Evolutionary conservation across 2,888 invertebrate species (phyloP).

Genomic region (Embidobia sp.): DNA sequence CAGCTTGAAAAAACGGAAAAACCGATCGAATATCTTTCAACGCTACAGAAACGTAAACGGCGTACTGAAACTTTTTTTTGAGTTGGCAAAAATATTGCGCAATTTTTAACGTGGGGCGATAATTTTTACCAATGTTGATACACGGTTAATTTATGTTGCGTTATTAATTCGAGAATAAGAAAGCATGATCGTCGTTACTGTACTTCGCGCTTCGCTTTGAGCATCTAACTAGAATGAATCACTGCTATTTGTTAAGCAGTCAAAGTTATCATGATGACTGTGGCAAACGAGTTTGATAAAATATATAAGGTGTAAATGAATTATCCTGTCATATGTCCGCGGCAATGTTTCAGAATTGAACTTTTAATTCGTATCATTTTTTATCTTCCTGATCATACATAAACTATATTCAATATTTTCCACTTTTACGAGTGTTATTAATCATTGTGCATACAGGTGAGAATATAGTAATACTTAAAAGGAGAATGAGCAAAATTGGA

Average conservation of each 20-base stretch:
- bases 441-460: no score
- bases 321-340: conserved; percentile 68
- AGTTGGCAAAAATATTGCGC: conserved; percentile 8
- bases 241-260: conserved; percentile 75
- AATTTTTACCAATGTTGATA: conserved; percentile 34
- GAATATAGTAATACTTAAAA: no score
- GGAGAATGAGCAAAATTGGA: no score
- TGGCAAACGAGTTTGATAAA: conserved; percentile 78
- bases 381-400: conserved; percentile 16
- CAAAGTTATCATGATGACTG: conserved; percentile 56
- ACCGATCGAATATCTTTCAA: no score
- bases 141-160: conserved; percentile 13
- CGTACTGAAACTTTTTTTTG: not conserved
- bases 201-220: conserved; percentile 30
- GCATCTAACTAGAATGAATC: conserved; percentile 79
- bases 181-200: conserved; percentile 23
- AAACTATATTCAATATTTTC: no score
- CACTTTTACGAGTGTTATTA: not conserved
- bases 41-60: not conserved
- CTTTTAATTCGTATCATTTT: conserved; percentile 53
- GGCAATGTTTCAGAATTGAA: conserved; percentile 50
- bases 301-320: conserved; percentile 75
- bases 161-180: conserved; percentile 29
- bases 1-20: no score
- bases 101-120: conserved; percentile 12